Conservation (phyloP, 2,888 invertebrate genomes). For the Drosophila hamatofila region DNA sequence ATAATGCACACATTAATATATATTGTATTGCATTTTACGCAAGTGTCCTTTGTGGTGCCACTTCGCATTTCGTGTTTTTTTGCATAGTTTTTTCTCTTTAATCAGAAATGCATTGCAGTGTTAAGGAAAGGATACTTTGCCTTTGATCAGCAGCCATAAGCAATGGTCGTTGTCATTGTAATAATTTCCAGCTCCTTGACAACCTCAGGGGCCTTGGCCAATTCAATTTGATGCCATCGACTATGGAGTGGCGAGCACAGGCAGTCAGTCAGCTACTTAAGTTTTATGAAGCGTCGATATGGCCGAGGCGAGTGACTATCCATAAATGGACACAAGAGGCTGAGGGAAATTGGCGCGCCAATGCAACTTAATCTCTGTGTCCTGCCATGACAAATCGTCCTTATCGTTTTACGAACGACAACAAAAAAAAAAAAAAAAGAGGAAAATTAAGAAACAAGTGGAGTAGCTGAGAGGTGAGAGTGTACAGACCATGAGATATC, state of each 20-base stretch:
- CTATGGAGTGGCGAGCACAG: neutral
- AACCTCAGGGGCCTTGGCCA: conserved; percentile 36
- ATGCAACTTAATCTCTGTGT: conserved; percentile 71
- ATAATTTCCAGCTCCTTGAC: conserved; percentile 59
- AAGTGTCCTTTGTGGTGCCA: conserved; percentile 34
- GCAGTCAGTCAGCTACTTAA: conserved; percentile 58
- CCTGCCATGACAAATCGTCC: conserved; percentile 74
- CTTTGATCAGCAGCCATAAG: conserved; percentile 39
- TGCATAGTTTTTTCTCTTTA: neutral
- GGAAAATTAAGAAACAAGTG: conserved; percentile 19
- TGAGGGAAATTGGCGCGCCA: conserved; percentile 50
- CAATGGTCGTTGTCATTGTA: conserved; percentile 34
- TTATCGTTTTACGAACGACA: conserved; percentile 61
- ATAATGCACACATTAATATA: conserved; percentile 25
- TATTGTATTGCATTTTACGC: conserved; percentile 29
- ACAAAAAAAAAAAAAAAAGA: neutral
- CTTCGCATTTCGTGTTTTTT: neutral
- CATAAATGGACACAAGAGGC: conserved; percentile 46
- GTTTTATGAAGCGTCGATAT: conserved; percentile 75
- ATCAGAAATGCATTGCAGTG: conserved; percentile 28
- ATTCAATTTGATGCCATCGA: conserved; percentile 64
- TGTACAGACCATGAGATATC: conserved; percentile 11
- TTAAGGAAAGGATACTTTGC: conserved; percentile 29
- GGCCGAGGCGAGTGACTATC: conserved; percentile 41
- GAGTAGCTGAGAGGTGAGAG: neutral